Evolutionary conservation across 1,140 invertebrate species (phyloP).

Genomic region (Calliopsis andreniformis): DNA sequence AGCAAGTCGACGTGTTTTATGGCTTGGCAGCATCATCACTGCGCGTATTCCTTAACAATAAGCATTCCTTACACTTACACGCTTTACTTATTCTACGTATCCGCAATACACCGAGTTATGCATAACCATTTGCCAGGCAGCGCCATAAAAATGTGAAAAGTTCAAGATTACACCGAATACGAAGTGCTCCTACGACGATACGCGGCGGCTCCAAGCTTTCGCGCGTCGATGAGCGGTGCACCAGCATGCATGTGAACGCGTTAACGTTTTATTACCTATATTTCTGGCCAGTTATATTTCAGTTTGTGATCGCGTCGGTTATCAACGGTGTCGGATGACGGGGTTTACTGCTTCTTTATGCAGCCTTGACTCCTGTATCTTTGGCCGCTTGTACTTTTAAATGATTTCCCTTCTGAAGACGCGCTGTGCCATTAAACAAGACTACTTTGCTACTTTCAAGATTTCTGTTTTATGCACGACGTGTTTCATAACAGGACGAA

Average conservation of each 20-base stretch:
- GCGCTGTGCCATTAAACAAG: neutral
- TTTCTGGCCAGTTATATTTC: conserved; percentile 20
- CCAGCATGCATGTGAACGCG: conserved; percentile 17
- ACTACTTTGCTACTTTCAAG: neutral
- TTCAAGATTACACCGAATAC: conserved; percentile 53
- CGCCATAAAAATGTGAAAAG: conserved; percentile 57
- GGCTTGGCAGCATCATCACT: conserved; percentile 71
- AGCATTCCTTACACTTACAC: conserved; percentile 59
- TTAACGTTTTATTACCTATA: conserved; percentile 38
- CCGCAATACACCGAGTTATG: conserved; percentile 65
- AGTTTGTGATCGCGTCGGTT: conserved; percentile 15
- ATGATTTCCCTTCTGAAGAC: neutral
- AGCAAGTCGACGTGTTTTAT: conserved; percentile 70
- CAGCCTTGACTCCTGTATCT: conserved; percentile 1
- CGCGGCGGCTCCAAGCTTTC: conserved; percentile 10
- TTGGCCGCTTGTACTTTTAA: conserved; percentile 23
- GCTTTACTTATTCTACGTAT: conserved; percentile 67
- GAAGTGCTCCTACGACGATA: conserved; percentile 33
- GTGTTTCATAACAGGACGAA: no score
- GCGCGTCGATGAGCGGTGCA: conserved; percentile 45
- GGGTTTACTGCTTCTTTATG: neutral
- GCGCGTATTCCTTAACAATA: conserved; percentile 63
- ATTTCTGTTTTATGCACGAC: no score
- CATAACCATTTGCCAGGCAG: conserved; percentile 60
- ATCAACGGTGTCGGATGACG: conserved; percentile 23